Base-by-base conservation (phyloP, 2,797 vertebrate genomes). In the Tauraco hartlaubi region DNA sequence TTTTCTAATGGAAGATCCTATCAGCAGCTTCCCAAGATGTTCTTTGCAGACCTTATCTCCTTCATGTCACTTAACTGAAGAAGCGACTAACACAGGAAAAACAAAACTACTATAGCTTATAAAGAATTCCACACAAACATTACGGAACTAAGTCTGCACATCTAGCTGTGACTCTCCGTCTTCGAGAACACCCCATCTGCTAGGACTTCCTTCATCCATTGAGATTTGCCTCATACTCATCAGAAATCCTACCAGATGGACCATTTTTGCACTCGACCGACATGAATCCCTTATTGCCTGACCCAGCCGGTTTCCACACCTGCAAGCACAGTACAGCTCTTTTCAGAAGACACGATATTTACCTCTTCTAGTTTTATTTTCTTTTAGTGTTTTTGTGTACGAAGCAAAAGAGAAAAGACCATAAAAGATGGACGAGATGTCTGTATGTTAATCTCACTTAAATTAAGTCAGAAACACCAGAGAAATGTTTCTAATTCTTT, bases 381-480 rank as follows among this genome's bases (percentile, higher is more conserved):
- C 67, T 71, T n/a, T 77, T 37, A 46, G 31, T 35, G 44, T 55
- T 91, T 93, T 88, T 95, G 84, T 86, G 73, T 94, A 94, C 84
- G 97, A 96, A 94, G 95, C 93, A 93, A 96, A 97, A 88, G 63
- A 33, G 77, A 95, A 95, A 97, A 82, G 83, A 86, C 78, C 72
- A 43, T 43, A 67, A 91, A 94, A 83, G 64, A 92, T 76, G 71
- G 88, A 96, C 89, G 95, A 96, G 86, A 96, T 72, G 48, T 69
- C 89, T 93, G 59, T 69, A 86, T 88, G 92, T 91, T 98, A 98
- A 98, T 98, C 97, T 97, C 95, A 87, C 90, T 97, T 98, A 98
- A 98, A 98, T 98, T 97, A 98, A 98, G 92, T 86, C 88, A 97
- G 95, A 94, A 97, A 97, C 97, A 96, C 97, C 66, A 90, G 80